Percentiles rank a stretch among this genome's conserved stretches.
Conservation (phyloP, 2,113 vertebrate genomes). For the Egretta garzetta region DNA sequence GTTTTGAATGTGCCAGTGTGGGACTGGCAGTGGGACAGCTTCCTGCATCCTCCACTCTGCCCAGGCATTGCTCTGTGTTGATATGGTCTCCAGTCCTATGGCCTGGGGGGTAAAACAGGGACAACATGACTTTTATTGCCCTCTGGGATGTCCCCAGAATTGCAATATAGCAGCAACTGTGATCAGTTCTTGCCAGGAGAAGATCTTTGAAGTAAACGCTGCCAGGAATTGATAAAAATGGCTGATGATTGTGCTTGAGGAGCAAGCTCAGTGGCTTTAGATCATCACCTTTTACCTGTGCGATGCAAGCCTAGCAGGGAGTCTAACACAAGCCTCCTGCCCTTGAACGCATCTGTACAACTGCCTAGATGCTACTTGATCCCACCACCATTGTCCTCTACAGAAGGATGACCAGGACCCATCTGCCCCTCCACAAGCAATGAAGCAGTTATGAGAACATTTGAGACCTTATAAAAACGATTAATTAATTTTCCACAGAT, state of each 20-base stretch:
- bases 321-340: background rate
- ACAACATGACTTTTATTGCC: background rate
- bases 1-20: rapidly evolving
- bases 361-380: background rate
- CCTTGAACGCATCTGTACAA: background rate
- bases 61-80: background rate
- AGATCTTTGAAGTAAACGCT: background rate
- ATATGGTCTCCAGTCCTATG: background rate
- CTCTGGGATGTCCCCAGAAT: background rate
- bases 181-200: background rate
- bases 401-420: background rate
- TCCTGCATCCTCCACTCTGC: background rate
- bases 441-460: background rate
- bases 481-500: background rate
- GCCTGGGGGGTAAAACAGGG: background rate
- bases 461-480: background rate
- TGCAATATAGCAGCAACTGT: background rate
- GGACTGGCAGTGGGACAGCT: background rate
- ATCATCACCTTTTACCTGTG: background rate
- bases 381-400: background rate
- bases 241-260: background rate
- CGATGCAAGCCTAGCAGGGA: background rate
- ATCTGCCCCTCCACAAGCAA: background rate
- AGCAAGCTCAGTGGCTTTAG: background rate
- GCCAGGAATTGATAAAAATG: background rate